Conservation (phyloP, 2,113 vertebrate species). For the Mormyrus iriodes region DNA sequence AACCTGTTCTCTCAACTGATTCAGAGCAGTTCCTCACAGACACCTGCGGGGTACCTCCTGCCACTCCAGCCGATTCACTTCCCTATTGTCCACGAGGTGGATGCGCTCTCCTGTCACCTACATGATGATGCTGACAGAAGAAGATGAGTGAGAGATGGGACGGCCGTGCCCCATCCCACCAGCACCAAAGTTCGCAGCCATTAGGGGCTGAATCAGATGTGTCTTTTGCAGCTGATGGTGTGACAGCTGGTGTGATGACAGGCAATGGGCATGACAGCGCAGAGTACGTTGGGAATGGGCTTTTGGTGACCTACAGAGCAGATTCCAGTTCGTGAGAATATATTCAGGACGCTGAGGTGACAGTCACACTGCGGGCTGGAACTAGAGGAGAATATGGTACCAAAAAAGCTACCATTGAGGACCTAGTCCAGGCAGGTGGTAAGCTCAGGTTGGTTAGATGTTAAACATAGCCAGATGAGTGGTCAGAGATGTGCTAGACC, state of each 20-base stretch:
- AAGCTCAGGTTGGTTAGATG: neutral
- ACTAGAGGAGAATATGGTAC: neutral
- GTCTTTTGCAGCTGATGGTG: neutral
- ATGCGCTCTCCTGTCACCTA: neutral
- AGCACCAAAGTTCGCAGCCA: neutral
- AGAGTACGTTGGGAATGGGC: neutral
- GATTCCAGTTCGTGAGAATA: slow-evolving; percentile 41
- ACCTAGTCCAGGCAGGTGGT: neutral
- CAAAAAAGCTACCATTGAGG: neutral
- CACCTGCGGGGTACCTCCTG: neutral
- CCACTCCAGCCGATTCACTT: neutral
- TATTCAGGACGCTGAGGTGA: slow-evolving; percentile 32
- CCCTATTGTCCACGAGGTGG: neutral
- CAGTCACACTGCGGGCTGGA: slow-evolving; percentile 26
- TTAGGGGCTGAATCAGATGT: neutral
- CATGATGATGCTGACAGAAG: neutral
- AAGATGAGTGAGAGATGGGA: neutral
- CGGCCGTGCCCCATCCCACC: neutral
- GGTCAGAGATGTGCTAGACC: neutral
- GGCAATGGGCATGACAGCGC: neutral
- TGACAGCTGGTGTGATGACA: neutral
- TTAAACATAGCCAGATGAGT: neutral
- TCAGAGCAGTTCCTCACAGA: neutral
- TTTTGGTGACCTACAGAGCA: slow-evolving; percentile 16
- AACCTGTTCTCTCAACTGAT: neutral